A percentile compares a stretch with the other conserved stretches of the same genome.
Evolutionary conservation across 2,113 vertebrate species (phyloP).

Genomic region (Sinocyclocheilus anophthalmus): DNA sequence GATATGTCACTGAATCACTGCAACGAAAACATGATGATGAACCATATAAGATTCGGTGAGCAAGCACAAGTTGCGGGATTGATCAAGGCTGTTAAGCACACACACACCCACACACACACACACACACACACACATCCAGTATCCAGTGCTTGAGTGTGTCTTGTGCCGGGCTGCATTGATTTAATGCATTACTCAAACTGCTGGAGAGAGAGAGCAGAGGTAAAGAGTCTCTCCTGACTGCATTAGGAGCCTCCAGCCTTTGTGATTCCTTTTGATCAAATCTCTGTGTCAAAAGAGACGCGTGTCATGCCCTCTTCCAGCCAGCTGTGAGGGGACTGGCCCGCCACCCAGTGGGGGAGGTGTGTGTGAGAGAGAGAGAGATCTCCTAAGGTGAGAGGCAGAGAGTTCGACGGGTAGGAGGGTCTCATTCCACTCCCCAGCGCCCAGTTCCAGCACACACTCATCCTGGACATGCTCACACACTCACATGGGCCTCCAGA

Average conservation of each 20-base stretch:
- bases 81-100: slow-evolving; percentile 71
- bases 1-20: not conserved
- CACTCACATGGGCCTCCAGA: slow-evolving; percentile 53
- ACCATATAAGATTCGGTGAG: slow-evolving; percentile 70
- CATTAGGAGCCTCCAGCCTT: slow-evolving; percentile 85
- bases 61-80: slow-evolving; percentile 76
- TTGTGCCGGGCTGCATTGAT: slow-evolving; percentile 82
- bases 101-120: slow-evolving; percentile 42
- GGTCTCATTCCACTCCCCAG: slow-evolving; percentile 88
- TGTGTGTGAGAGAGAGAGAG: slow-evolving; percentile 47
- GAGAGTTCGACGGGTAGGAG: slow-evolving; percentile 83
- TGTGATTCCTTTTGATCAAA: slow-evolving; percentile 93
- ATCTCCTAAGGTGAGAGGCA: slow-evolving; percentile 76
- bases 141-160: slow-evolving; percentile 54
- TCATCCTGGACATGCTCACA: slow-evolving; percentile 80
- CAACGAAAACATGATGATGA: slow-evolving; percentile 52
- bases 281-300: slow-evolving; percentile 87
- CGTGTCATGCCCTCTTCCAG: slow-evolving; percentile 89
- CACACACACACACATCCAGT: not conserved
- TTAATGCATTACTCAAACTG: slow-evolving; percentile 83
- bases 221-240: slow-evolving; percentile 81
- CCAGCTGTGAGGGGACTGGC: slow-evolving; percentile 81
- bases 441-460: slow-evolving; percentile 81
- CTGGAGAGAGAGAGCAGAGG: slow-evolving; percentile 66
- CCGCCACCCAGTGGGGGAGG: slow-evolving; percentile 49